phyloP scores from a whole-genome alignment of 2,797 vertebrate species.

The Bovichtus diacanthus region DNA sequence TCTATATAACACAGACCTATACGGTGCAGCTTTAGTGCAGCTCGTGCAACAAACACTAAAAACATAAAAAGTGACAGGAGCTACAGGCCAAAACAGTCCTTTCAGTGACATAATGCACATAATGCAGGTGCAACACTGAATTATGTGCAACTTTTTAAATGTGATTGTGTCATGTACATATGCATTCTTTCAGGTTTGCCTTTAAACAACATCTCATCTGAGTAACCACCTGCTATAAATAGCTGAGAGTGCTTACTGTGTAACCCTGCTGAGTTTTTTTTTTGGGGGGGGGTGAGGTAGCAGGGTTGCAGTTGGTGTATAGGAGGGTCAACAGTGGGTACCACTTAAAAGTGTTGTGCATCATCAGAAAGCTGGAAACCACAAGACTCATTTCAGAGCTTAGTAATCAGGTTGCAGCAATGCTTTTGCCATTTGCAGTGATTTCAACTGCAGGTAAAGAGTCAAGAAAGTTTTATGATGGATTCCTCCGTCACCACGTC shows the following conservation, averaged over 20 bases:
- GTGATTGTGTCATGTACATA: slow-evolving; percentile 61
- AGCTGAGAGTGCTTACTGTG: slow-evolving; percentile 57
- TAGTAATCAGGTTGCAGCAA: slow-evolving; percentile 17
- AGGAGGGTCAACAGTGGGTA: slow-evolving; percentile 63
- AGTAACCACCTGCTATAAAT: slow-evolving; percentile 56
- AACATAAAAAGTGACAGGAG: slow-evolving; percentile 68
- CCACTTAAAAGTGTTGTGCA: slow-evolving; percentile 63
- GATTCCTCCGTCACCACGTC: slow-evolving; percentile 10
- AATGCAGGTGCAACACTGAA: slow-evolving; percentile 64
- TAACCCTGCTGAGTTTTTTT: slow-evolving; percentile 40
- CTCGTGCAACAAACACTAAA: slow-evolving; percentile 68
- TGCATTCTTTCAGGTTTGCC: slow-evolving; percentile 66
- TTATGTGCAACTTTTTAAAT: slow-evolving; percentile 69
- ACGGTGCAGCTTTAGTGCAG: slow-evolving; percentile 59
- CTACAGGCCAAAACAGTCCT: slow-evolving; percentile 62
- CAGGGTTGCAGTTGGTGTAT: slow-evolving; percentile 43
- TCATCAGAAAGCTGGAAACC: slow-evolving; percentile 53
- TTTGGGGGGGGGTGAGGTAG: slow-evolving; percentile 33
- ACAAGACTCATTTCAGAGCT: slow-evolving; percentile 43
- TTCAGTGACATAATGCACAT: slow-evolving; percentile 61
- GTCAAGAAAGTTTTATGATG: slow-evolving; percentile 29
- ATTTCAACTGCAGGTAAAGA: slow-evolving; percentile 30
- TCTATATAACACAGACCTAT: slow-evolving; percentile 64
- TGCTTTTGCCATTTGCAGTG: slow-evolving; percentile 15
- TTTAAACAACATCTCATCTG: slow-evolving; percentile 61